Base-by-base conservation (phyloP, 2,888 invertebrate genomes). In the Ornithoptera alexandrae region DNA sequence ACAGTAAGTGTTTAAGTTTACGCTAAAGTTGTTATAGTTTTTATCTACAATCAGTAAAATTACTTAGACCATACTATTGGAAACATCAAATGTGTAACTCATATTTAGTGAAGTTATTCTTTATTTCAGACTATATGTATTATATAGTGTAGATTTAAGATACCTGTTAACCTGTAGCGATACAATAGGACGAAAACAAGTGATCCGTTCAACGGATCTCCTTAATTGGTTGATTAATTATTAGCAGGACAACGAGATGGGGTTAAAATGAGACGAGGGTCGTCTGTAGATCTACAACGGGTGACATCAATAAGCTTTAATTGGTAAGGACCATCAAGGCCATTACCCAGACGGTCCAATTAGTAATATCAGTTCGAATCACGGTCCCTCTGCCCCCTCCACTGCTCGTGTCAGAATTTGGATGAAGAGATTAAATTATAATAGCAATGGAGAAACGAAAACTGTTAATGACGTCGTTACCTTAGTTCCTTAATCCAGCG, bases 201-300 rank as follows among this genome's bases (percentile, higher is more conserved):
- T 78, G 72, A 76, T 77, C 74, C 76, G 78, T 74, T 76, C 71
- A 76, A 78, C 74, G 79, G 80, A 84, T 85, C 81, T 85, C 81
- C 78, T 83, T 89, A 91, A 92, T 91, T 89, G 88, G 84, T 87
- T 91, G 89, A 90, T 91, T 88, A 91, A 92, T 91, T 90, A 91
- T 92, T 90, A 90, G 84, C 82, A 78, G 79, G 81, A 83, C 82
- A 81, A 78, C 81, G 84, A 81, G 86, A 87, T 85, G 85, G 89
- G 90, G 90, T 90, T 89, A 83, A 85, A 87, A 83, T 81, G 84
- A 88, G 90, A 90, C 85, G 86, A 89, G 91, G 90, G 91, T 90
- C 85, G 85, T 74, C 77, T 80, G 79, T 83, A 87, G 88, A 89
- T 87, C 83, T 81, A 84, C 83, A 82, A 82, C 78, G 81, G 78